Evolutionary conservation across 2,797 vertebrate genomes (phyloP).

Genomic region (Amblyraja radiata): DNA sequence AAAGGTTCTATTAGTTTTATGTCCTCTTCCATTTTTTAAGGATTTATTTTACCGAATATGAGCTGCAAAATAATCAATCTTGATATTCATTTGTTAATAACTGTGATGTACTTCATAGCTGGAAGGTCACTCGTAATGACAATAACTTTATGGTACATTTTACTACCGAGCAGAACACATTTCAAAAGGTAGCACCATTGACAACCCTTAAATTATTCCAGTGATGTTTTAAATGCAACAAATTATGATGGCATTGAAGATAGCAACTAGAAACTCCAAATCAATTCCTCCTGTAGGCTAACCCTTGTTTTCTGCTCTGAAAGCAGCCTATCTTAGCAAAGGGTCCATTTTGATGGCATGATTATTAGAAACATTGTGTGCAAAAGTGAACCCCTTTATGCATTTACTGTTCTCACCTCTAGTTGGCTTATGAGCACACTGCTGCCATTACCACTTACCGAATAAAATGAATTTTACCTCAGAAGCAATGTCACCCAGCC

Average conservation of each 20-base stretch:
- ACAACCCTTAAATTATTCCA: background rate
- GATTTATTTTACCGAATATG: slow-evolving; percentile 1
- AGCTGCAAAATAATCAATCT: background rate
- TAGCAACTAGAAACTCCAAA: background rate
- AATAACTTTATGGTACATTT: background rate
- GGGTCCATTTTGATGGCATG: background rate
- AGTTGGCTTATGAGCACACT: background rate
- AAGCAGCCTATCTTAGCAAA: background rate
- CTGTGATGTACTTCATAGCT: background rate
- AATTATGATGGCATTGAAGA: background rate
- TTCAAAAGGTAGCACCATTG: slow-evolving; percentile 7
- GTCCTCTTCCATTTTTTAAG: background rate
- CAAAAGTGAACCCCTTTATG: background rate
- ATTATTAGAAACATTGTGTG: background rate
- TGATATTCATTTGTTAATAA: slow-evolving; percentile 14
- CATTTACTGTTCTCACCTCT: background rate
- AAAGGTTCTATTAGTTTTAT: slow-evolving; percentile 8
- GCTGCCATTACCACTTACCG: background rate
- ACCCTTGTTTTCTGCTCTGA: background rate
- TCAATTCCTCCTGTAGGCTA: background rate
- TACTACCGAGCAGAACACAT: slow-evolving; percentile 1
- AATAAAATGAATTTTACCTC: background rate
- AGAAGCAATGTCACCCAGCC: background rate
- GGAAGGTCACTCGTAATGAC: slow-evolving; percentile 29
- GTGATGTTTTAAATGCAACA: background rate